Conservation (phyloP, 2,797 vertebrate genomes). For the Strix occidentalis region DNA sequence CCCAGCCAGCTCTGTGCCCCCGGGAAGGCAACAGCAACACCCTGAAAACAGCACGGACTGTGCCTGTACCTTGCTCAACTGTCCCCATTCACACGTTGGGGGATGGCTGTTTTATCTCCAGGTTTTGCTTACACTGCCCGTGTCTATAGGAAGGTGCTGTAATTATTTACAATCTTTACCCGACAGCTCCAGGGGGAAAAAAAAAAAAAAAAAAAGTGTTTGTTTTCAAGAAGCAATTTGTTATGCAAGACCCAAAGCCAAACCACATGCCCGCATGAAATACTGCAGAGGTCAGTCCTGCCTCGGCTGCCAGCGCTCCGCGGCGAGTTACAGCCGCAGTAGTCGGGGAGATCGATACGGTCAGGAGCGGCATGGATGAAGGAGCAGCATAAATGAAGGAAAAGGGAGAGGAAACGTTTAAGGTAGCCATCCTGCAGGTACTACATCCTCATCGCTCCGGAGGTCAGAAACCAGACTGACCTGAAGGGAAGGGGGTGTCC, state of each 20-base stretch:
- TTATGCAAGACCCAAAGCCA: not conserved
- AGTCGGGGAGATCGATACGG: accelerated
- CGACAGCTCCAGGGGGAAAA: not conserved
- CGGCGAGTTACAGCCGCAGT: not conserved
- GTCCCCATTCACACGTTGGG: accelerated
- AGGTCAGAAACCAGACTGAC: not conserved
- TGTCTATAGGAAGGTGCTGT: not conserved
- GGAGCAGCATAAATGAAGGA: not conserved
- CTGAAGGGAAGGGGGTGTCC: not conserved
- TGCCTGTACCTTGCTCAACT: accelerated
- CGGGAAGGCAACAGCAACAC: not conserved
- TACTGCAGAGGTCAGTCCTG: not conserved
- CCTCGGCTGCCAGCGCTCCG: not conserved
- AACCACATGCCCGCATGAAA: not conserved
- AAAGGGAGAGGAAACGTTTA: not conserved
- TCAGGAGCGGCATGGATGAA: accelerated
- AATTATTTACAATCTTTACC: not conserved
- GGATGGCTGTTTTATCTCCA: not conserved
- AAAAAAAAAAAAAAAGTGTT: not conserved
- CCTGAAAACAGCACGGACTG: not conserved
- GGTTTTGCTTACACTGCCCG: not conserved
- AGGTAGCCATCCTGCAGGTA: not conserved
- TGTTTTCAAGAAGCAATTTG: not conserved
- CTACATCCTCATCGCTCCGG: not conserved
- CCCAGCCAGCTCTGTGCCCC: not conserved